phyloP scores from a whole-genome alignment of 2,888 invertebrate species.

The Hypolimnas misippus region DNA sequence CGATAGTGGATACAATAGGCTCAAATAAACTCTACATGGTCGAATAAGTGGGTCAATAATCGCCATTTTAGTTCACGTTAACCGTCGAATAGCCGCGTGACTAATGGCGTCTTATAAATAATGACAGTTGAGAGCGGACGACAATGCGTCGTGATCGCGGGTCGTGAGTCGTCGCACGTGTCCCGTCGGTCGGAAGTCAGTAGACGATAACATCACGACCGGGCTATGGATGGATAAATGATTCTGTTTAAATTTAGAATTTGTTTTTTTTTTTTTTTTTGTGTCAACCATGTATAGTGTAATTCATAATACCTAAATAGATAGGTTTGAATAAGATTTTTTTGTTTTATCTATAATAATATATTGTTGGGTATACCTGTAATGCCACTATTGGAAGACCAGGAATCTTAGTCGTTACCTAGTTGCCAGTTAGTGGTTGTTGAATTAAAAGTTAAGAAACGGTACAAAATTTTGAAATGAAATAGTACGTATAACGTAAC shows the following conservation, averaged over 20 bases:
- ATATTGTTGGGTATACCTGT: no score
- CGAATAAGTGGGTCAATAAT: constrained; percentile 43
- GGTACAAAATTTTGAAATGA: no score
- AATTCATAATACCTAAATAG: not conserved
- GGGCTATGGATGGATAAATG: not conserved
- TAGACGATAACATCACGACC: constrained; percentile 23
- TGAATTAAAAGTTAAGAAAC: no score
- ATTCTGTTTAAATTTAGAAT: not conserved
- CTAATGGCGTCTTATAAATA: constrained; percentile 13
- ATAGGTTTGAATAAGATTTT: not conserved
- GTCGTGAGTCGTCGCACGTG: constrained; percentile 50
- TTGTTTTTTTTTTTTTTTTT: not conserved
- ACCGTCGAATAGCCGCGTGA: constrained; percentile 26
- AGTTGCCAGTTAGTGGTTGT: no score
- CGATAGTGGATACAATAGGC: not conserved
- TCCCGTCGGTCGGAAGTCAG: constrained; percentile 28
- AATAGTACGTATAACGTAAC: no score
- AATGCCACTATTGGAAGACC: no score
- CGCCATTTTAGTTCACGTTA: constrained; percentile 18
- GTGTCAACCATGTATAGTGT: not conserved
- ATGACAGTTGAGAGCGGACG: constrained; percentile 30
- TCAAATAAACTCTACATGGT: constrained; percentile 4
- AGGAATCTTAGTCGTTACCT: no score
- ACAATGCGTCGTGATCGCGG: constrained; percentile 48
- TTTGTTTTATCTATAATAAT: no score